Evolutionary conservation across 37 sponge, comb jelly and placozoan genomes (phyloP), one percentile per base, ranked within the genome.

Genomic region (Ianthella basta): DNA sequence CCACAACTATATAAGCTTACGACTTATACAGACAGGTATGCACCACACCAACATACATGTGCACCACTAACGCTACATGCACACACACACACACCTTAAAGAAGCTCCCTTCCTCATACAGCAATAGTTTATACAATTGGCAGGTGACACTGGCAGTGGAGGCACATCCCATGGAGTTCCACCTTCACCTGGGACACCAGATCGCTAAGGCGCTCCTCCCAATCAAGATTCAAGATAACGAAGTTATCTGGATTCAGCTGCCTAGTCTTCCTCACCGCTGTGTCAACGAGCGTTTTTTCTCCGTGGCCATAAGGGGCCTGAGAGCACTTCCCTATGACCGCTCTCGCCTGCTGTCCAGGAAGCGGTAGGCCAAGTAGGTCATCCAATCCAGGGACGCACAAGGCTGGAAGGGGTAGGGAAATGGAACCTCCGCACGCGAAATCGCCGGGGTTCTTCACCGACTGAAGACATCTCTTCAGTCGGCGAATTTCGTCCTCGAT

Each of bases 51-150:
- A n/a, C n/a, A n/a, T n/a, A n/a, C n/a, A n/a, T n/a, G n/a, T n/a
- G n/a, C n/a, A n/a, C n/a, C n/a, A n/a, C n/a, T n/a, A n/a, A n/a
- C n/a, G 50, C 50, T 10, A 8, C 50, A 44, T 10, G 8, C 50
- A 44, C 6, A 3, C 3, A 8, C 8, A 8, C 50, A 40, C 19
- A 1, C 15, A 82, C 83, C 83, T 82, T 82, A 25, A 82, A 82
- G 67, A 82, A 82, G 23, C 83, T 68, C 39, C 83, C 83, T 5
- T 35, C 36, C 33, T 82, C 83, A 64, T 82, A 82, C 2, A 82
- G 83, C 24, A 82, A 25, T 39, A 82, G 44, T 12, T 82, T 82
- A 68, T 82, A 82, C 41, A 82, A 68, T 67, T 82, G 67, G 38
- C 69, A 82, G 25, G 83, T 44, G 36, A 82, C 54, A 25, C 25